These are phyloP conservation scores for Cotesia congregata DNA, from an alignment of 2,888 invertebrate species.

Conservation along the genomic window DNA sequence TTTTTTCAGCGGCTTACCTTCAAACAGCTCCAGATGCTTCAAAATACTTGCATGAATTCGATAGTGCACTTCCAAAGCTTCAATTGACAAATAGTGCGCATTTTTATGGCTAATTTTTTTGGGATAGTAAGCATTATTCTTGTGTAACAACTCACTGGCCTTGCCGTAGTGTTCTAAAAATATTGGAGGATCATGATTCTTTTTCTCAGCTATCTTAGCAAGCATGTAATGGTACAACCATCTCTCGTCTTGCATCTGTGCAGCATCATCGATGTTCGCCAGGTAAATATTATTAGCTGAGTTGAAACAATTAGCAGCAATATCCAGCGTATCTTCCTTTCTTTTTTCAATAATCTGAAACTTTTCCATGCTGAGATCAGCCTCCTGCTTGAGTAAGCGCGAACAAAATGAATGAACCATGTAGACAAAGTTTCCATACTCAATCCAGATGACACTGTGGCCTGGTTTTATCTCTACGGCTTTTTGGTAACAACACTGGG, in stretches of 20 bases:
- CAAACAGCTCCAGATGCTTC: constrained; percentile 85
- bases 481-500: constrained; percentile 85
- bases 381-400: constrained; percentile 85
- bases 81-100: constrained; percentile 87
- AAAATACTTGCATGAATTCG: constrained; percentile 91
- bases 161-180: constrained; percentile 86
- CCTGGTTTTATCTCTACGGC: constrained; percentile 83
- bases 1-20: constrained; percentile 77
- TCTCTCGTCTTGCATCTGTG: constrained; percentile 82
- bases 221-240: constrained; percentile 96
- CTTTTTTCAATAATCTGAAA: constrained; percentile 82
- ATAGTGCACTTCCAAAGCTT: constrained; percentile 89
- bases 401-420: constrained; percentile 92
- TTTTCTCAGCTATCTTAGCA: constrained; percentile 95
- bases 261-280: constrained; percentile 73
- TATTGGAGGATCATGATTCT: constrained; percentile 79
- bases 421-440: constrained; percentile 92
- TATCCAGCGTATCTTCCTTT: constrained; percentile 84
- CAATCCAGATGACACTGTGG: constrained; percentile 87
- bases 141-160: constrained; percentile 79
- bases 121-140: constrained; percentile 88
- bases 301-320: constrained; percentile 84
- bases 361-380: constrained; percentile 80
- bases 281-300: constrained; percentile 77
- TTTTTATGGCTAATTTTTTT: constrained; percentile 87